Percentiles rank a stretch among this genome's conserved stretches.
These are phyloP conservation scores for Cariama cristata DNA, from an alignment of 2,113 vertebrate genomes.

Conservation along the genomic window DNA sequence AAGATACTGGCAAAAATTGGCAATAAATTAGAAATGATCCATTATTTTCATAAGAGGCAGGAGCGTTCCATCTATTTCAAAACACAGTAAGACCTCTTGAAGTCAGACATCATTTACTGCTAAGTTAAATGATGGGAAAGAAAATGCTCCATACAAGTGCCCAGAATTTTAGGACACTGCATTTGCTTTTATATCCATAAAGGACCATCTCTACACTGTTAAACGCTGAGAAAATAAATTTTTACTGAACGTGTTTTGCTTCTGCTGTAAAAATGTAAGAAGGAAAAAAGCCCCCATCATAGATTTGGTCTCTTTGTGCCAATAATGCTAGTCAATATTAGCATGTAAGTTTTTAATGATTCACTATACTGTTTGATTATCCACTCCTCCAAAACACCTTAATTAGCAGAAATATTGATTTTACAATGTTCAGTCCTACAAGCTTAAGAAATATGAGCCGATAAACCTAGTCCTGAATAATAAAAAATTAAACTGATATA, in stretches of 20 bases:
- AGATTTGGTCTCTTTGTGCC: conserved; percentile 43
- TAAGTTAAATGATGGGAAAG: conserved; percentile 4
- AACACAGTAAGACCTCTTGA: not conserved
- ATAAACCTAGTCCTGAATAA: conserved; percentile 54
- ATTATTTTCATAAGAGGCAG: not conserved
- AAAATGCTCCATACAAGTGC: not conserved
- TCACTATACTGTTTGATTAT: conserved; percentile 43
- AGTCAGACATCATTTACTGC: not conserved
- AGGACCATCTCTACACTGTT: not conserved
- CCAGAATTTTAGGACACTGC: not conserved
- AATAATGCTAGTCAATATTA: conserved; percentile 69
- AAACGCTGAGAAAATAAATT: conserved; percentile 14
- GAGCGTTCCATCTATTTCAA: not conserved
- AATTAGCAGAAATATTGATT: conserved; percentile 75
- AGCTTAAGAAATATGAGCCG: conserved; percentile 60
- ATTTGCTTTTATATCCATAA: conserved; percentile 6
- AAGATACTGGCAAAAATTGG: not conserved
- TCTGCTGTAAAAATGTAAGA: conserved; percentile 18
- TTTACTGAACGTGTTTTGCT: conserved; percentile 4
- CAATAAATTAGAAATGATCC: not conserved
- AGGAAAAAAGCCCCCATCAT: not conserved
- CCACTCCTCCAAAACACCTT: not conserved
- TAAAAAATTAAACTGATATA: conserved; percentile 22
- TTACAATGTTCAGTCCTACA: conserved; percentile 38
- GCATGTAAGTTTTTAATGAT: conserved; percentile 67